Conservation (phyloP, 2,113 vertebrate species). For the Dromaius novaehollandiae region DNA sequence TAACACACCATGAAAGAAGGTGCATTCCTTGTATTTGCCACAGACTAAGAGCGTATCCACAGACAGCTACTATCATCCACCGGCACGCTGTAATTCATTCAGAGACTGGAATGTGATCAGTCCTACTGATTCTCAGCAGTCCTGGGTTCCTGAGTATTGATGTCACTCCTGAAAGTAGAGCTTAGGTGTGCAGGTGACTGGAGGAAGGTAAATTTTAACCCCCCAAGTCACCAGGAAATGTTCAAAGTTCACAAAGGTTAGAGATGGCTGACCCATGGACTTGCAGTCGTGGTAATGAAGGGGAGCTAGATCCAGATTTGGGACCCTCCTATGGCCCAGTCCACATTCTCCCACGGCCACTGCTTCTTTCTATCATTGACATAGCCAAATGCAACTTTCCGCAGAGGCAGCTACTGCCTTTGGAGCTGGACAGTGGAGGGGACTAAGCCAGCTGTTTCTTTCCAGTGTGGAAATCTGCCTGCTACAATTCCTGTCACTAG, state of each 20-base stretch:
- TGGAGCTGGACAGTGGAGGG: not conserved
- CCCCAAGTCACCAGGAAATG: not conserved
- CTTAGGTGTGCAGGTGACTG: not conserved
- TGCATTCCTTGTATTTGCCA: not conserved
- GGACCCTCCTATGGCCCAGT: not conserved
- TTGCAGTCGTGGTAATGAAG: not conserved
- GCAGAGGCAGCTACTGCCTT: not conserved
- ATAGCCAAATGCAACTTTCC: not conserved
- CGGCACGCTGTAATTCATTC: not conserved
- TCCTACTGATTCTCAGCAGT: not conserved
- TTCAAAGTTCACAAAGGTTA: not conserved
- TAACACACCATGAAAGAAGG: not conserved
- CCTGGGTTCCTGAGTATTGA: not conserved
- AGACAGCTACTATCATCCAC: not conserved
- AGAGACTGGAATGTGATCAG: not conserved
- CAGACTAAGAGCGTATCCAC: not conserved
- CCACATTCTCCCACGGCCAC: too few species aligned
- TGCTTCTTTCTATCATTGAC: not conserved
- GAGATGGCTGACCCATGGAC: not conserved
- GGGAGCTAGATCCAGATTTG: not conserved
- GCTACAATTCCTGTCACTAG: not conserved
- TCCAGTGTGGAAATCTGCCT: not conserved
- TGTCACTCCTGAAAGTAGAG: not conserved
- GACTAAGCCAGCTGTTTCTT: not conserved
- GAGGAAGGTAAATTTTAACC: not conserved